Evolutionary conservation across 1,140 invertebrate genomes (phyloP).

Genomic region (Harpegnathos saltator): DNA sequence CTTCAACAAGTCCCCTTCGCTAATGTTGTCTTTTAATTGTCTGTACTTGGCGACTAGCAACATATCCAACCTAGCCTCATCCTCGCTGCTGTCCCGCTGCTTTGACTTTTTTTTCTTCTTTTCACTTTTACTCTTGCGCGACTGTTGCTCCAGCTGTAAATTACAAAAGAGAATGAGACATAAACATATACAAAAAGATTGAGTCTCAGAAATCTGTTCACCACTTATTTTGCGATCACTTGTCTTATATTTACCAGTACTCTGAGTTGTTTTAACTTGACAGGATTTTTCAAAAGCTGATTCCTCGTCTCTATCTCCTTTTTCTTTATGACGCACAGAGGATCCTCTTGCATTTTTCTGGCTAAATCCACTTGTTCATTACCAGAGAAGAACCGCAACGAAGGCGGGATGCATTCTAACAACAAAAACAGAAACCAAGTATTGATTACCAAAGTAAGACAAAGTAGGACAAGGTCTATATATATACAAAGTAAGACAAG

Average conservation of each 20-base stretch:
- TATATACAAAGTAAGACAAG: too few relatives aligned
- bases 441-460: background rate
- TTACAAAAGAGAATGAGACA: conserved; percentile 31
- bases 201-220: too few relatives aligned
- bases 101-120: conserved; percentile 86
- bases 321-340: conserved; percentile 93
- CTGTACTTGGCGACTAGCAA: conserved; percentile 82
- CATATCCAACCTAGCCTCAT: conserved; percentile 80
- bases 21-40: conserved; percentile 82
- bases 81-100: conserved; percentile 83
- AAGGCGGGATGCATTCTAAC: conserved; percentile 91
- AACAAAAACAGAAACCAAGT: conserved; percentile 39
- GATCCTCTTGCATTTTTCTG: conserved; percentile 96
- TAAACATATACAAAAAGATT: conserved; percentile 5
- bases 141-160: conserved; percentile 80
- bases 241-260: conserved; percentile 88
- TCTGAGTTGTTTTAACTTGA: conserved; percentile 94
- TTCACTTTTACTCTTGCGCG: conserved; percentile 82
- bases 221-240: too few relatives aligned
- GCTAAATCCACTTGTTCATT: conserved; percentile 92
- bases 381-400: conserved; percentile 88
- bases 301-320: conserved; percentile 93
- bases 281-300: conserved; percentile 95
- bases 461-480: too few relatives aligned
- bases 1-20: conserved; percentile 79